Evolutionary conservation across 2,888 invertebrate genomes (phyloP).

Genomic region (Matsumyia berberina): DNA sequence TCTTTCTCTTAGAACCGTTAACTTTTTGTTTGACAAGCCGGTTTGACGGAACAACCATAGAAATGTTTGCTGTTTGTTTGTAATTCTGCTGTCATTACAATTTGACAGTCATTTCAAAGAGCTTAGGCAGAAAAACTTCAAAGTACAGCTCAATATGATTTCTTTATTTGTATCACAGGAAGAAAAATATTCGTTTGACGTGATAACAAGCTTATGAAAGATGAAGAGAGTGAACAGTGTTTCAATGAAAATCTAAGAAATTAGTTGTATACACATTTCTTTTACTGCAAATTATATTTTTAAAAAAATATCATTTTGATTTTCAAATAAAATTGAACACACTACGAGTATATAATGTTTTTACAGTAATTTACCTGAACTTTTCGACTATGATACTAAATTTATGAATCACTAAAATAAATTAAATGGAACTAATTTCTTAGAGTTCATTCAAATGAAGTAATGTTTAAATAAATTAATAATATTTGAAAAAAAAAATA

Average conservation of each 20-base stretch:
- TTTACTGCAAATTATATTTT: neutral
- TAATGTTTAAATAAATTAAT: constrained; percentile 59
- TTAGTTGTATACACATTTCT: neutral
- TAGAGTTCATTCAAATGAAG: constrained; percentile 31
- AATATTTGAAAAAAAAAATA: constrained; percentile 51
- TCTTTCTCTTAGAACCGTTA: too few species aligned
- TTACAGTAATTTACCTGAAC: constrained; percentile 12
- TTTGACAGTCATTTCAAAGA: too few species aligned
- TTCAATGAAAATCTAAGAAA: constrained; percentile 5
- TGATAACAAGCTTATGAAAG: constrained; percentile 8
- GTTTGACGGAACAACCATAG: too few species aligned
- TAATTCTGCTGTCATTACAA: too few species aligned
- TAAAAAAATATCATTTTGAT: constrained; percentile 4
- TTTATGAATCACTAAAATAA: constrained; percentile 32
- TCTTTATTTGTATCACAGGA: constrained; percentile 46
- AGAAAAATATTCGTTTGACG: constrained; percentile 17
- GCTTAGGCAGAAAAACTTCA: too few species aligned
- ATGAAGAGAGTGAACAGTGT: neutral
- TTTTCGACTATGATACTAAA: constrained; percentile 46
- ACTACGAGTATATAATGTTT: neutral
- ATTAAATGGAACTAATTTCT: constrained; percentile 39
- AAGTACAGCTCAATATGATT: constrained; percentile 9
- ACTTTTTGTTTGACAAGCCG: too few species aligned
- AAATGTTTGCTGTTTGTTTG: too few species aligned
- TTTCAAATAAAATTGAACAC: constrained; percentile 19